These are phyloP conservation scores for Agelas oroides DNA, from an alignment of 37 sponge, comb jelly and placozoan genomes.

Conservation along the genomic window DNA sequence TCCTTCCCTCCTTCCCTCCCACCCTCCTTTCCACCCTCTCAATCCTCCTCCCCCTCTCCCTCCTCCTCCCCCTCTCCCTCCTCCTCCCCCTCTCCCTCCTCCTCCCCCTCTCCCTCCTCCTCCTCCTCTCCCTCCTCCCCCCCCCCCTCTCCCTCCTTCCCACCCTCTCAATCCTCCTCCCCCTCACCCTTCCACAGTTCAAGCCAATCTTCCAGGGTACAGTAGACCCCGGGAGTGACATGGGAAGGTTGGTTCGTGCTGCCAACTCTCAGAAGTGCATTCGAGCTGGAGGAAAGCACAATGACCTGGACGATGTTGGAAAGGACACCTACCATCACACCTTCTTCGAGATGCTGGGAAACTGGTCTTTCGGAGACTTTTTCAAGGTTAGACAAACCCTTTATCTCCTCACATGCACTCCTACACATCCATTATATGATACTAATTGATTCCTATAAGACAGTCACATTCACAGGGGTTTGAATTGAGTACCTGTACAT, in stretches of 20 bases:
- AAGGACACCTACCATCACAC: conserved; percentile 99
- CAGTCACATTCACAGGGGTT: too few species aligned
- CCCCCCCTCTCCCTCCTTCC: background rate
- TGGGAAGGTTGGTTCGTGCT: conserved; percentile 84
- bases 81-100: conserved; percentile 12
- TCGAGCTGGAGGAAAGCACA: conserved; percentile 99
- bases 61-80: conserved; percentile 11
- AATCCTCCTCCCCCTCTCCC: background rate
- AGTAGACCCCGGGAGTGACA: conserved; percentile 94
- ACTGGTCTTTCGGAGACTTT: conserved; percentile 98
- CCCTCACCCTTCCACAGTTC: conserved; percentile 61
- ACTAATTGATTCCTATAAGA: too few species aligned
- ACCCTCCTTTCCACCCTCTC: background rate
- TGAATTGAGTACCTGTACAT: too few species aligned
- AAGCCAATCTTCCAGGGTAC: conserved; percentile 97
- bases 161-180: background rate
- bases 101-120: conserved; percentile 17
- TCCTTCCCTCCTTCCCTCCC: too few species aligned
- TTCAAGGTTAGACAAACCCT: conserved; percentile 79
- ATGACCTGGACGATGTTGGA: conserved; percentile 99
- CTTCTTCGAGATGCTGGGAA: conserved; percentile 99
- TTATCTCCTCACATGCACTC: background rate
- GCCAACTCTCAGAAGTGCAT: conserved; percentile 99
- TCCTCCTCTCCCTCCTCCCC: background rate
- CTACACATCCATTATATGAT: too few species aligned